Conservation (phyloP, 2,113 vertebrate genomes). For the Myotis brandtii region DNA sequence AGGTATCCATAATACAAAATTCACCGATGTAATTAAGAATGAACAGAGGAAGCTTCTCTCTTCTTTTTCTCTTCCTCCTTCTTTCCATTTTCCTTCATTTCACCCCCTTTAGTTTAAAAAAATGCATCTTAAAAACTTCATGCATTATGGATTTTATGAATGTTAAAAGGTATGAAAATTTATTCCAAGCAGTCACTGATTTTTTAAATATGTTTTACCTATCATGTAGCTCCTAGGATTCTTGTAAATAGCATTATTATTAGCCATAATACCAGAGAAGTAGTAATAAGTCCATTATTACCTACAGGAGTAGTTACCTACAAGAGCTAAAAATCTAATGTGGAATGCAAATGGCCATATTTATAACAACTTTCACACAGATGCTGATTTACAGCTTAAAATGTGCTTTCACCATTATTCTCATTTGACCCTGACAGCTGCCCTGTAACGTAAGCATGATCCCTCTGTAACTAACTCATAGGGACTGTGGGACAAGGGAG, state of each 20-base stretch:
- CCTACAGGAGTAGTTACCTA: background rate
- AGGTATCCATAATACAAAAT: background rate
- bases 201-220: background rate
- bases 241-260: slow-evolving; percentile 3
- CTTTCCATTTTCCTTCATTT: background rate
- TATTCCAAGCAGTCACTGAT: background rate
- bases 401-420: background rate
- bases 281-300: background rate
- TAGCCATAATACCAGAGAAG: background rate
- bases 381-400: background rate
- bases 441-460: background rate
- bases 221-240: background rate
- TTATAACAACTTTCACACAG: background rate
- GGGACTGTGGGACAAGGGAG: background rate
- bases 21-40: background rate
- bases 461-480: background rate
- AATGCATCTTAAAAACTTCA: background rate
- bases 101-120: background rate
- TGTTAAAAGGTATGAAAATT: background rate
- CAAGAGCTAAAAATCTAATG: background rate
- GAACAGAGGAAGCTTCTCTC: background rate
- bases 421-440: background rate
- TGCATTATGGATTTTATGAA: background rate
- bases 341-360: background rate
- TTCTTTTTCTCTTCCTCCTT: background rate